Evolutionary conservation across 2,797 vertebrate genomes (phyloP).

Genomic region (Rhinichthys osculus): DNA sequence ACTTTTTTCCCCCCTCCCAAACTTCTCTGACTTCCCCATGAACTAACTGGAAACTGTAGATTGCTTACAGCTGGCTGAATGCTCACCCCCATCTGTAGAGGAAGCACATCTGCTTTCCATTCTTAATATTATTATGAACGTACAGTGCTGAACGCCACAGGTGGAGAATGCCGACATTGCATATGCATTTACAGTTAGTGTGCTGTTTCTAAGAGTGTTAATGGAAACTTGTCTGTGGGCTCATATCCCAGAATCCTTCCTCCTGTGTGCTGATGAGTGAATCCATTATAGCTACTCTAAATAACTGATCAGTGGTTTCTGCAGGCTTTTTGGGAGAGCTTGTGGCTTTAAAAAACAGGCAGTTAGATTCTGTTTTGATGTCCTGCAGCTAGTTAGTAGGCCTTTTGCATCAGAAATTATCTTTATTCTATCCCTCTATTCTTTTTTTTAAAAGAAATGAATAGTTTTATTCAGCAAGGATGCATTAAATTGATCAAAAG

Average conservation of each 20-base stretch:
- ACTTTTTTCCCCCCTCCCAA: not conserved
- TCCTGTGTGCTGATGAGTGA: not conserved
- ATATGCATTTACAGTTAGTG: constrained; percentile 19
- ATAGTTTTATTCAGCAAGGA: not conserved
- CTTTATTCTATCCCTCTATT: not conserved
- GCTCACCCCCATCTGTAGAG: not conserved
- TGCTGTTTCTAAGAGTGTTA: not conserved
- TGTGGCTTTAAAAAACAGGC: constrained; percentile 27
- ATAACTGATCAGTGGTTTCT: constrained; percentile 25
- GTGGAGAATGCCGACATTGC: constrained; percentile 3
- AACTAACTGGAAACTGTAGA: constrained; percentile 11
- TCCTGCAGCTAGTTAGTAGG: not conserved
- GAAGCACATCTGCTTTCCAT: constrained; percentile 10
- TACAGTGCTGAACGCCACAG: not conserved
- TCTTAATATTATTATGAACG: not conserved
- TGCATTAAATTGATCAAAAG: not conserved
- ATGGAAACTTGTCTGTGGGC: constrained; percentile 17
- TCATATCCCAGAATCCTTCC: constrained; percentile 19
- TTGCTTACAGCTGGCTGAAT: constrained; percentile 2
- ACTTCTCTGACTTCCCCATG: not conserved
- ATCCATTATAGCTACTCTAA: constrained; percentile 13
- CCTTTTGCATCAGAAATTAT: not conserved
- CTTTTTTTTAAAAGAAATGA: not conserved
- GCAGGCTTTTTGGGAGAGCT: constrained; percentile 17
- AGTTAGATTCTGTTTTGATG: not conserved